Evolutionary conservation across 2,797 vertebrate genomes (phyloP), one percentile per base, ranked within the genome.

Genomic region (Cercopithecus petaurista): DNA sequence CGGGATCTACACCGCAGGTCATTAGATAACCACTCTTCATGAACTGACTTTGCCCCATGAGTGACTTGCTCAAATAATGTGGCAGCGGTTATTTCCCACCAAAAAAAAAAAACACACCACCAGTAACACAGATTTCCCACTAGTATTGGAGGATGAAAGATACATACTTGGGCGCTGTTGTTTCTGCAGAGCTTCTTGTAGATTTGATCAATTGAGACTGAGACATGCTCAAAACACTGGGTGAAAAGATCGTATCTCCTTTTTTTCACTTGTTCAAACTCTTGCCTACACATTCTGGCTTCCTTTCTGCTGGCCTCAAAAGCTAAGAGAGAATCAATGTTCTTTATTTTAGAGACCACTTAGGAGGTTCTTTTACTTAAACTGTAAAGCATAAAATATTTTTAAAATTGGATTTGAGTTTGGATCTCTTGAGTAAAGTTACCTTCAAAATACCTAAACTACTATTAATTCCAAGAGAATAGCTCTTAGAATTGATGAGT

Each of bases 131-230:
- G 41, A 41, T n/a, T 12, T 50, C 36, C 94, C 73, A 21, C 2
- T 21, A 8, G 59, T 11, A 48, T 3, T 8, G 7, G 13, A 24
- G 67, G 41, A 4, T 84, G 50, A 75, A 93, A 46, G 17, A 4
- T 57, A 97, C 98, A 94, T 94, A 99, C 99, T 99, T 99, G 99
- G 90, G 99, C 99, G 19, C 99, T 99, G 96, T 4, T 96, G 98
- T 99, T 99, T 93, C 98, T 99, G 99, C 99, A 99, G 33, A 99
- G 99, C 94, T 98, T 98, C 98, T 99, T 99, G 98, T 99, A 99
- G 99, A 99, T 99, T 88, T 99, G 99, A 98, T 99, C 99, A 70
- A 99, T 99, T 19, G 99, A 98, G 33, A 99, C 0, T 0, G 98
- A 99, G 93, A 99, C 98, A 0, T 99, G 99, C 93, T 99, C 99